phyloP scores from a whole-genome alignment of 2,888 invertebrate species.

The Ennomos fuscantarius region DNA sequence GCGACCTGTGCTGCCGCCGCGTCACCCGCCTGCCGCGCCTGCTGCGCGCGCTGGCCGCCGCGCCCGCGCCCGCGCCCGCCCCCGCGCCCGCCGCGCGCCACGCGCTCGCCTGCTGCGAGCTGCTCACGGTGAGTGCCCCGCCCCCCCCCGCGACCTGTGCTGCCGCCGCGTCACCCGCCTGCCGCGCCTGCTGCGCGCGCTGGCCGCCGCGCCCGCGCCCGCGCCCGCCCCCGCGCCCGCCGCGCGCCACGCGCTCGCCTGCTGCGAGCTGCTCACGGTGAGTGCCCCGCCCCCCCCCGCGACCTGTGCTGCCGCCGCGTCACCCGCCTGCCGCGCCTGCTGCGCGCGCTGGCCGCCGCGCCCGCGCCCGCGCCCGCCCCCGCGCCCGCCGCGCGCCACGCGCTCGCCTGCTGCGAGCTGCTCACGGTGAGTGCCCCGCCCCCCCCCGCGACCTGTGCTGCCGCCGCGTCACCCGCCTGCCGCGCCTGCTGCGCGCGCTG shows the following conservation, averaged over 20 bases:
- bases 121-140: no score
- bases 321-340: slow-evolving; percentile 53
- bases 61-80: slow-evolving; percentile 75
- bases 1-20: slow-evolving; percentile 72
- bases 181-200: slow-evolving; percentile 57
- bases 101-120: slow-evolving; percentile 57
- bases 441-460: not conserved
- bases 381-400: slow-evolving; percentile 46
- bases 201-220: slow-evolving; percentile 49
- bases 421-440: slow-evolving; percentile 42
- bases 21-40: slow-evolving; percentile 57
- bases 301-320: slow-evolving; percentile 75
- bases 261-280: no score
- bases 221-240: slow-evolving; percentile 84
- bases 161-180: slow-evolving; percentile 67
- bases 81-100: slow-evolving; percentile 73
- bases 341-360: slow-evolving; percentile 58
- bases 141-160: slow-evolving; percentile 62
- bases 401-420: slow-evolving; percentile 31
- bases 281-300: slow-evolving; percentile 50
- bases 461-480: not conserved
- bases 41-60: slow-evolving; percentile 58
- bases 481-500: not conserved
- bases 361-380: slow-evolving; percentile 42
- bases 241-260: slow-evolving; percentile 59